Evolutionary conservation across 2,888 invertebrate species (phyloP).

Genomic region (Lingula anatina): DNA sequence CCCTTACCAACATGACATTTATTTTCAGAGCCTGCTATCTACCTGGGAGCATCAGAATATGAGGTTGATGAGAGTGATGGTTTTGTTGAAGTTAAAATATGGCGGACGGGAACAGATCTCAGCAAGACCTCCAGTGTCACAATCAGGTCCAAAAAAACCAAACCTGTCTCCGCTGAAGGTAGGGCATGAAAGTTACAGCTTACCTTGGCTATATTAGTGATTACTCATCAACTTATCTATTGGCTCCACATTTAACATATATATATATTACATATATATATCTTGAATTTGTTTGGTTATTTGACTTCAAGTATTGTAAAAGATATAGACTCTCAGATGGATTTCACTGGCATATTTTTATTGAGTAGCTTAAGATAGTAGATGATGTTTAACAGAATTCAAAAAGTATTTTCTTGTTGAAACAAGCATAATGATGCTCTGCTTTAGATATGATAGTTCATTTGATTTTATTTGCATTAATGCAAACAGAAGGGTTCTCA

Average conservation of each 20-base stretch:
- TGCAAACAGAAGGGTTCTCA: too few relatives aligned
- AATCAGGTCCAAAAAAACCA: slow-evolving; percentile 35
- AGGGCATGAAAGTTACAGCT: neutral
- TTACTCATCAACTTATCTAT: neutral
- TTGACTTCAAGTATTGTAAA: neutral
- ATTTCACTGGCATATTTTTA: too few relatives aligned
- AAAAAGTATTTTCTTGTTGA: too few relatives aligned
- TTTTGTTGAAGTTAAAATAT: slow-evolving; percentile 38
- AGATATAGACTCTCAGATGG: too few relatives aligned
- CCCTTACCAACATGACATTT: too few relatives aligned
- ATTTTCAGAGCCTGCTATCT: slow-evolving; percentile 45
- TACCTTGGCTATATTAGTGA: neutral
- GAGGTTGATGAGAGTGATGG: slow-evolving; percentile 47
- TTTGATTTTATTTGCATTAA: too few relatives aligned
- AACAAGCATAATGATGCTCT: too few relatives aligned
- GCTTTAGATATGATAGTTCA: too few relatives aligned
- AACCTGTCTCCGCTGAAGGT: slow-evolving; percentile 43
- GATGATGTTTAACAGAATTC: too few relatives aligned
- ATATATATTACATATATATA: neutral
- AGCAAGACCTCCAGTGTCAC: slow-evolving; percentile 41
- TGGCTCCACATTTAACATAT: neutral
- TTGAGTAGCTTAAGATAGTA: too few relatives aligned
- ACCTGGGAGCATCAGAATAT: slow-evolving; percentile 38
- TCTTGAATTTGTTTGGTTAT: neutral
- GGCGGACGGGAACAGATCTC: slow-evolving; percentile 48